Evolutionary conservation across 92 coral and sea anemone genomes (phyloP), one percentile per base, ranked within the genome.

Genomic region (Heliopora coerulea): DNA sequence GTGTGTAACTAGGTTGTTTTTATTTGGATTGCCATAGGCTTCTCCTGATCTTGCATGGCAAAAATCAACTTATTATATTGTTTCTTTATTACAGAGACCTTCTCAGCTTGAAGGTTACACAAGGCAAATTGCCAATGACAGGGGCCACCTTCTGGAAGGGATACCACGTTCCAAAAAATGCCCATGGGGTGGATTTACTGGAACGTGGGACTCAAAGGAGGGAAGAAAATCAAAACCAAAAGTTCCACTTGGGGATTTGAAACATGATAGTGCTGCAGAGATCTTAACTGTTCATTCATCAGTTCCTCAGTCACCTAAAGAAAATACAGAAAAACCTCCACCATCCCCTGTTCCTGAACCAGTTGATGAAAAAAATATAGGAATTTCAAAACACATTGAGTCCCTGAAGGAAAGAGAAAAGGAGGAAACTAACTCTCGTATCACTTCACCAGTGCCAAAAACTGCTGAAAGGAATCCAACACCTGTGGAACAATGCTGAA

Each of bases 101-200:
- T 93, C 98, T 56, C 79, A 81, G 20, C 84, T 93, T 12, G 95
- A 90, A 52, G 98, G 98, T 41, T 93, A 80, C 65, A 93, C 98
- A 4, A 85, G 82, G 31, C 88, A 89, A 39, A 93, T 93, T 46
- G 89, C 93, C 63, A 91, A 90, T 56, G 87, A 90, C 83, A 78
- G 91, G 30, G 96, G 98, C 20, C 98, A 93, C 61, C 85, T 93
- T 39, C 62, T 93, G 74, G 72, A 82, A 27, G 98, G 98, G 18
- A 86, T 93, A 3, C 93, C 96, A 24, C 83, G 91, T 26, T 93
- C 98, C 7, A 60, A 82, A 3, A 85, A 79, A 28, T 85, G 87
- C 14, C 95, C 98, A 5, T 93, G 98, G 98, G 98, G 96, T 18
- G 95, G 85, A 30, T 93, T 93, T 72, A 74, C 79, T 21, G 98